Evolutionary conservation across 2,113 vertebrate genomes (phyloP).

Genomic region (Siniperca chuatsi): DNA sequence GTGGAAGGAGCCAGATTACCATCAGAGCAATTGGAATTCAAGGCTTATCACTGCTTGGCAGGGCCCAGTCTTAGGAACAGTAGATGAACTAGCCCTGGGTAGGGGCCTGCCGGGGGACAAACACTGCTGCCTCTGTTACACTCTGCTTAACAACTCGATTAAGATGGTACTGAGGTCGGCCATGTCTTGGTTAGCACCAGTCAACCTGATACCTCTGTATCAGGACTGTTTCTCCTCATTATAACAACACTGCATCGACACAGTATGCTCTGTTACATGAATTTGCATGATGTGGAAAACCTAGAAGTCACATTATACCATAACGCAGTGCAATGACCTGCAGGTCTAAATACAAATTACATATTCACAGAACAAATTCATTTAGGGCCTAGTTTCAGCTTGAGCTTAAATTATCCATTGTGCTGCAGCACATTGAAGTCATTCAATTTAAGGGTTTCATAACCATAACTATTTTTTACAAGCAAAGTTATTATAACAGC

Average conservation of each 20-base stretch:
- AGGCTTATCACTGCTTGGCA: constrained; percentile 80
- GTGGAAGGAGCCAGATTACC: constrained; percentile 75
- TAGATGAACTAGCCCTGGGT: constrained; percentile 64
- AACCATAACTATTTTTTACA: neutral
- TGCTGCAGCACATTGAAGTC: neutral
- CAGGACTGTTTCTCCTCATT: neutral
- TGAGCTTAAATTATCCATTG: neutral
- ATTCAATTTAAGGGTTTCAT: neutral
- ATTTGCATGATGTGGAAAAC: constrained; percentile 9
- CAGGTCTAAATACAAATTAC: constrained; percentile 3
- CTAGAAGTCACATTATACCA: neutral
- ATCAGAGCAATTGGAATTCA: constrained; percentile 78
- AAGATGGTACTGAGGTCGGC: constrained; percentile 54
- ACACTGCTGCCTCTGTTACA: constrained; percentile 72
- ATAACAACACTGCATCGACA: neutral
- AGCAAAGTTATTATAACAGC: constrained; percentile 7
- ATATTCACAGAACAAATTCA: constrained; percentile 20
- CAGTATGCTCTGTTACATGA: neutral
- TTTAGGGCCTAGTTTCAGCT: neutral
- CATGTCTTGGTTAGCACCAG: constrained; percentile 46
- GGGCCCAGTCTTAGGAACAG: constrained; percentile 59
- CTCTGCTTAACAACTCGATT: constrained; percentile 71
- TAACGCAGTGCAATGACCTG: neutral
- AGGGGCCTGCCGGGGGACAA: constrained; percentile 58
- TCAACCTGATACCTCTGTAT: constrained; percentile 20